Percentiles rank a stretch among this genome's conserved stretches.
phyloP scores from a whole-genome alignment of 2,888 invertebrate genomes.

The Rhogogaster chlorosoma region DNA sequence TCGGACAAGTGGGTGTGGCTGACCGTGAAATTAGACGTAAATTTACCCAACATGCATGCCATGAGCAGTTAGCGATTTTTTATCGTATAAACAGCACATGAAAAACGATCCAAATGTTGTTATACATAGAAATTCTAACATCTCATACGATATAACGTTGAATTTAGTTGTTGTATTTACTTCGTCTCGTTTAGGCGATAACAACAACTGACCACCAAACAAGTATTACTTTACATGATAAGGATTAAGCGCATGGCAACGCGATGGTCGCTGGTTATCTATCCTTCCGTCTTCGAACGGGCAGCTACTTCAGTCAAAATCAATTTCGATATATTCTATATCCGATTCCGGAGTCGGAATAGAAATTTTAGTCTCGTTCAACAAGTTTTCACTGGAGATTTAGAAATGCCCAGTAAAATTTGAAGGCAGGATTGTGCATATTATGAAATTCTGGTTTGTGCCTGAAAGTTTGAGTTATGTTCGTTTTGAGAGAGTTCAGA shows the following conservation, averaged over 20 bases:
- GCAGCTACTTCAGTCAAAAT: background rate
- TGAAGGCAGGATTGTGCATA: too few relatives aligned
- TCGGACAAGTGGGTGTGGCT: background rate
- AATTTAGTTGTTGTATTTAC: background rate
- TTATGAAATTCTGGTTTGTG: too few relatives aligned
- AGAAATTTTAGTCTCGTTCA: too few relatives aligned
- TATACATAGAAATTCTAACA: background rate
- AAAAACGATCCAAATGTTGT: constrained; percentile 3
- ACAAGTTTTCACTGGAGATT: too few relatives aligned
- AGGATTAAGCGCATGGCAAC: background rate
- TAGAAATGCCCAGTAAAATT: too few relatives aligned
- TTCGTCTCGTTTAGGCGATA: background rate
- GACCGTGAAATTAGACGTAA: constrained; percentile 14
- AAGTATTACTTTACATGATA: constrained; percentile 12
- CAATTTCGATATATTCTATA: background rate
- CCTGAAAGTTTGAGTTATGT: too few relatives aligned
- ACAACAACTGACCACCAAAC: background rate
- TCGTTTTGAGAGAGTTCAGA: background rate
- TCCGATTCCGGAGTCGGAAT: too few relatives aligned
- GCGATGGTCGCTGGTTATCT: background rate
- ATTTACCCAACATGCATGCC: background rate
- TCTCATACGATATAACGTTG: background rate
- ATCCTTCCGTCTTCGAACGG: background rate
- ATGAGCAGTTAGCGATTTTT: background rate
- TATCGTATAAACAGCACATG: background rate